Conservation (phyloP, 2,113 vertebrate species). For the Eretmochelys imbricata region DNA sequence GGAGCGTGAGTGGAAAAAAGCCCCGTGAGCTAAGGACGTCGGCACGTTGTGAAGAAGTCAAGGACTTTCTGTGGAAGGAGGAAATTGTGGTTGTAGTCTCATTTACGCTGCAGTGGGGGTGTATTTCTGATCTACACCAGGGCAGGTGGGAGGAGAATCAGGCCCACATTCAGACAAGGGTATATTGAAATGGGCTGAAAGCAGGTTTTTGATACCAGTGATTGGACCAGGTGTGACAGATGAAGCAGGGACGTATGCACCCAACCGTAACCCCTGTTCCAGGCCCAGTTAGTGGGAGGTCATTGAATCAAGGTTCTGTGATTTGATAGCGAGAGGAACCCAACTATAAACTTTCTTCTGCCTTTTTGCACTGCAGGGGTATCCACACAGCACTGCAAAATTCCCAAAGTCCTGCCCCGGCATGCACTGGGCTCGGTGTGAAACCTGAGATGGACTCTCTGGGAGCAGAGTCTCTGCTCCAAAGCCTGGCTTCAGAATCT, state of each 20-base stretch:
- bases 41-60: background rate
- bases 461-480: background rate
- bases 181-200: background rate
- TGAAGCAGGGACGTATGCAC: background rate
- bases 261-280: background rate
- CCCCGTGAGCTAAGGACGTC: background rate
- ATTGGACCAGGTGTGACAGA: fast-evolving
- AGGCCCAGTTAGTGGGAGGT: background rate
- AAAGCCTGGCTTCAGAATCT: background rate
- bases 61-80: background rate
- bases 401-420: background rate
- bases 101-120: background rate
- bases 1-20: background rate
- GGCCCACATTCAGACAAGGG: background rate
- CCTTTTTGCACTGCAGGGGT: background rate
- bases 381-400: background rate
- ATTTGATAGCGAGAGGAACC: background rate
- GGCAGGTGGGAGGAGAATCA: background rate
- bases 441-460: background rate
- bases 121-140: fast-evolving
- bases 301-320: background rate
- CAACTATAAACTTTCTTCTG: background rate
- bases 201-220: background rate
- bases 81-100: background rate
- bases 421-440: background rate